Base-by-base conservation (phyloP, 2,797 vertebrate species). In the Protonibea diacanthus region DNA sequence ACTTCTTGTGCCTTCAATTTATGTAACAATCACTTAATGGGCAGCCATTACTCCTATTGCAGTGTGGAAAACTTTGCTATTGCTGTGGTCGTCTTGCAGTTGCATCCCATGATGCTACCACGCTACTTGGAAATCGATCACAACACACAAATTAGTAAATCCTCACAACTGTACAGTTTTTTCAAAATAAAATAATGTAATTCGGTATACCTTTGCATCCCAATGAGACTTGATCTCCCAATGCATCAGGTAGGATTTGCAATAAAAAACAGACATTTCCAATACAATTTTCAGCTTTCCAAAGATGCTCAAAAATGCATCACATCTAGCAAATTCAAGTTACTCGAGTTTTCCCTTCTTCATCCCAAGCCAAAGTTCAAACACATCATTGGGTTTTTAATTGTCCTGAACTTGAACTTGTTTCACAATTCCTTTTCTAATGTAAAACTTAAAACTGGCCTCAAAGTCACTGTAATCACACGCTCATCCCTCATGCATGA, bases 41-140 rank as follows among this genome's bases (percentile, higher is more conserved):
- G 17, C 1, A 60, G 29, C 15, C 56, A 21, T 68, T 67, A n/a
- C 11, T 59, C 6, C 6, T 15, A 29, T 44, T 62, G 27, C 52
- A 62, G 49, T 61, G 21, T 13, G 5, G 27, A 21, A 29, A 58
- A 29, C 60, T 59, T 70, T 70, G 52, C 63, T 70, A 69, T 81
- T 75, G 1, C 57, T 82, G 86, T 85, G 84, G 69, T 82, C 60
- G 12, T 70, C 21, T 64, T 78, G 59, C 0, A 33, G 52, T 74
- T 44, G 66, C 71, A 74, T 73, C 53, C 60, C 17, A 71, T 27
- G 47, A 82, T 75, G 60, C 20, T 52, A 38, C 33, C 33, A 77
- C 10, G 0, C 82, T 87, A 73, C 45, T 33, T 71, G 10, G 25
- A 61, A n/a, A 44, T 20, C 6, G 15, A 53, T 82, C 23, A 74